Conservation (phyloP, 2,888 invertebrate genomes). For the Ischnus inquisitorius region DNA sequence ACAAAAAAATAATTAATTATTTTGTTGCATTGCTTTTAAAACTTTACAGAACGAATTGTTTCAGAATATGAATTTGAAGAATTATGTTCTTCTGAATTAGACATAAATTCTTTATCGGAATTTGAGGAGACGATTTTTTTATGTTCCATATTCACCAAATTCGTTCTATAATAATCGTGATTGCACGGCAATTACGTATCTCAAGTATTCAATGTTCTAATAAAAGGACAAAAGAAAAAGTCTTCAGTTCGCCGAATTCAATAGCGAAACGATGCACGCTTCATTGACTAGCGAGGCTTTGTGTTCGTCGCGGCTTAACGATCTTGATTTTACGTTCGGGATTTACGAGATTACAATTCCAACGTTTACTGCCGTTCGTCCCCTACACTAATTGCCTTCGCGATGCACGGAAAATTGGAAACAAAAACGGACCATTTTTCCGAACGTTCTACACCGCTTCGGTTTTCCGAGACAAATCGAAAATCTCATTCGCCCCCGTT, state of each 20-base stretch:
- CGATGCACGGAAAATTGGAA: neutral
- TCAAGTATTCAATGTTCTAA: neutral
- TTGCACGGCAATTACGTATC: conserved; percentile 20
- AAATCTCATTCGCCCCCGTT: conserved; percentile 48
- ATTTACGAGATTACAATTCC: conserved; percentile 17
- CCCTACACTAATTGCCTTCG: neutral
- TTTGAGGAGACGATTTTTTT: too few species aligned
- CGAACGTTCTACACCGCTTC: conserved; percentile 5
- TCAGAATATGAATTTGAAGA: too few species aligned
- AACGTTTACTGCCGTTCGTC: neutral
- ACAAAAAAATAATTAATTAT: too few species aligned
- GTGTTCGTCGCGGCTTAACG: neutral
- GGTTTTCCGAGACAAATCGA: conserved; percentile 21
- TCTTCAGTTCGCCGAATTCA: neutral
- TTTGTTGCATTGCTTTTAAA: too few species aligned
- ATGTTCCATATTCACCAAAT: neutral
- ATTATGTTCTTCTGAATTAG: too few species aligned
- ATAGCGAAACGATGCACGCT: conserved; percentile 7
- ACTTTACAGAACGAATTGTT: too few species aligned
- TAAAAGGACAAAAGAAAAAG: neutral
- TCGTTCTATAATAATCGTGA: neutral
- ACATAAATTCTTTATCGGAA: too few species aligned
- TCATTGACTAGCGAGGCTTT: neutral
- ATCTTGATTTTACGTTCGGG: conserved; percentile 18
- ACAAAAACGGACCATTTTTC: neutral